Evolutionary conservation across 2,888 invertebrate genomes (phyloP).

Genomic region (Perdita meconis): DNA sequence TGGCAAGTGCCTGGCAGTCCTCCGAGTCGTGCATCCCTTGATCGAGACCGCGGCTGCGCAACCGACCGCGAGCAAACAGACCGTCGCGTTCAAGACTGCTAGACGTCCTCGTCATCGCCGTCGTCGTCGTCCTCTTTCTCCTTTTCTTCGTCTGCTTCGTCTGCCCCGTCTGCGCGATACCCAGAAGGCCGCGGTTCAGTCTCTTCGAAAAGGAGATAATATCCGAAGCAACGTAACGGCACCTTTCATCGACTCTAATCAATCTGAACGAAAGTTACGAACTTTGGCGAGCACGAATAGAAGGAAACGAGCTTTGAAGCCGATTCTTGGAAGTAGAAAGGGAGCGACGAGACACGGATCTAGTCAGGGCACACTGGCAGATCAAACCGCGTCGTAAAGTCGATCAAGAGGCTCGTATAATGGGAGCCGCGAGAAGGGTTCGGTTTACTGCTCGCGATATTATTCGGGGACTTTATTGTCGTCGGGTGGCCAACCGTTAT

Average conservation of each 20-base stretch:
- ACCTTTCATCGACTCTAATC: neutral
- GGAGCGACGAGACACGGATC: neutral
- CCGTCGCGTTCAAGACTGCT: conserved; percentile 31
- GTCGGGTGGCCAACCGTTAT: conserved; percentile 41
- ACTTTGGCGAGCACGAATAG: too few relatives aligned
- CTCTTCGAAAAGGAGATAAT: conserved; percentile 5
- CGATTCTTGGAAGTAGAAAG: neutral
- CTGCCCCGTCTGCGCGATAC: conserved; percentile 17
- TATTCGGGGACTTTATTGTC: conserved; percentile 80
- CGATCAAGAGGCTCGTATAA: conserved; percentile 75
- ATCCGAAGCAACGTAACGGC: neutral
- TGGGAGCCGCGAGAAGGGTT: conserved; percentile 38
- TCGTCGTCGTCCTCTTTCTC: conserved; percentile 29
- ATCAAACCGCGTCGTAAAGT: conserved; percentile 77
- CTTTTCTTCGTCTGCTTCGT: neutral
- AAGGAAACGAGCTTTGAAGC: too few relatives aligned
- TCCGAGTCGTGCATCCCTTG: conserved; percentile 37
- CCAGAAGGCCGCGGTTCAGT: neutral
- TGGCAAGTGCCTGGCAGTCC: conserved; percentile 75
- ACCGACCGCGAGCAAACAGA: conserved; percentile 55
- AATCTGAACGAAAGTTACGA: neutral
- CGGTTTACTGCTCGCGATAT: conserved; percentile 78
- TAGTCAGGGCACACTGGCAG: conserved; percentile 17
- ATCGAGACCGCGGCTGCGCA: conserved; percentile 32
- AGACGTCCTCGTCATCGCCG: neutral